These are phyloP conservation scores for Oenanthe oenanthe DNA, from an alignment of 2,113 vertebrate species.

Conservation along the genomic window DNA sequence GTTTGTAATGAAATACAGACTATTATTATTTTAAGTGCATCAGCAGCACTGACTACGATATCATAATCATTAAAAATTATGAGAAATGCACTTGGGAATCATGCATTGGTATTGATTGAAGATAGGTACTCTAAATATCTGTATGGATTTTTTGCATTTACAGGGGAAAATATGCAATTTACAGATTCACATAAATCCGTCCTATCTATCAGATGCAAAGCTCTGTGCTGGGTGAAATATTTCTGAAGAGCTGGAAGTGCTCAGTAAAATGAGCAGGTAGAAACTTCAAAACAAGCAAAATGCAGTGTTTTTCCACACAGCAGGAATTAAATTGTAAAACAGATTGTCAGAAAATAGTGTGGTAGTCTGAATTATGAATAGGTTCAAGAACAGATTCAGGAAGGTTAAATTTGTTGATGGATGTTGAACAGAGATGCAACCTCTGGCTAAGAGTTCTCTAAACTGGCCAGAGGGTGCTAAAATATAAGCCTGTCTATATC, in stretches of 20 bases:
- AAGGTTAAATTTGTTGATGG: constrained; percentile 37
- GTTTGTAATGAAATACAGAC: background rate
- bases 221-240: background rate
- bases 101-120: background rate
- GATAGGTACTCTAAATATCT: background rate
- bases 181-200: background rate
- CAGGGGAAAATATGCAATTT: background rate
- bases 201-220: background rate
- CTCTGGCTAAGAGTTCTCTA: constrained; percentile 3
- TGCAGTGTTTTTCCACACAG: background rate
- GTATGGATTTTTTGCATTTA: background rate
- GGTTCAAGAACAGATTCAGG: constrained; percentile 20
- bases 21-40: background rate
- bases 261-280: background rate
- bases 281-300: constrained; percentile 35
- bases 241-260: background rate
- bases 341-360: constrained; percentile 3
- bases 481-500: background rate
- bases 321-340: constrained; percentile 18
- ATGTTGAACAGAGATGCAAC: background rate
- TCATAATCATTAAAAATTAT: background rate
- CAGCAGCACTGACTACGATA: background rate
- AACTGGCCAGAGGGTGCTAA: background rate
- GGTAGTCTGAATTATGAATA: background rate
- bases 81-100: background rate